These are phyloP conservation scores for Oxycera nigricornis DNA, from an alignment of 2,888 invertebrate species.

Conservation along the genomic window DNA sequence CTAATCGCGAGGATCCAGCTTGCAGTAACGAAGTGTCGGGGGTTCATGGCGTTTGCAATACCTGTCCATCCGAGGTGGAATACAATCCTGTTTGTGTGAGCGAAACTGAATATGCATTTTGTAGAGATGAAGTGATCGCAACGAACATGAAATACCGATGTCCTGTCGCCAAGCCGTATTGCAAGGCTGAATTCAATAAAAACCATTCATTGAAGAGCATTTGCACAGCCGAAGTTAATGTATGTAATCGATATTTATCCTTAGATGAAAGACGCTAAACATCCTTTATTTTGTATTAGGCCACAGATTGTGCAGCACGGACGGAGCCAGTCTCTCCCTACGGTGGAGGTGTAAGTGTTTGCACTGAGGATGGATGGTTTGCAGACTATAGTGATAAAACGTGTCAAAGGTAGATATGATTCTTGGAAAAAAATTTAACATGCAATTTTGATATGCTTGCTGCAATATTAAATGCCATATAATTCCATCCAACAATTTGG, in stretches of 20 bases:
- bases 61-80: background rate
- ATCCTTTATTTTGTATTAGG: background rate
- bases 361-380: background rate
- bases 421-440: too few relatives aligned
- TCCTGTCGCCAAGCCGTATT: background rate
- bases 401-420: background rate
- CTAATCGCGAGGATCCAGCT: background rate
- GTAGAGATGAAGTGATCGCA: background rate
- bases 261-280: background rate
- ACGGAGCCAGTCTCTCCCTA: background rate
- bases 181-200: conserved; percentile 1
- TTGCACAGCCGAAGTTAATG: background rate
- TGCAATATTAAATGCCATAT: too few relatives aligned
- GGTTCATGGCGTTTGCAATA: background rate
- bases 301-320: background rate
- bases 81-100: conserved; percentile 12
- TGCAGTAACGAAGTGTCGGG: background rate
- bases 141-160: background rate
- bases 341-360: background rate
- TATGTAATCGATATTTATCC: background rate
- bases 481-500: too few relatives aligned
- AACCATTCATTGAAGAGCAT: background rate
- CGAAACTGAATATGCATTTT: conserved; percentile 14
- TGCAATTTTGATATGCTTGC: too few relatives aligned
- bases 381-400: background rate